Evolutionary conservation across 2,888 invertebrate genomes (phyloP).

Genomic region (Phrixothrix hirtus): DNA sequence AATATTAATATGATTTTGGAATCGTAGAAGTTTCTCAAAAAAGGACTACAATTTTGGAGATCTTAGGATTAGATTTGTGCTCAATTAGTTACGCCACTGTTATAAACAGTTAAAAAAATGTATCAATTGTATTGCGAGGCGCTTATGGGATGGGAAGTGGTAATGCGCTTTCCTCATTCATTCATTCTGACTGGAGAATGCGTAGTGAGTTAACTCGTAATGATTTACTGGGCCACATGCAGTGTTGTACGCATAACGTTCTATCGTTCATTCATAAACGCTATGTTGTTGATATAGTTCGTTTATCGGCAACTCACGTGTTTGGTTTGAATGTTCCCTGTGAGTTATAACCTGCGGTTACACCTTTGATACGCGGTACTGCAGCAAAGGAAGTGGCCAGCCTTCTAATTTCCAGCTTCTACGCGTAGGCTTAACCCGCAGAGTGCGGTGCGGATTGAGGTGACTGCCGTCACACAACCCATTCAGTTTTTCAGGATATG

Average conservation of each 20-base stretch:
- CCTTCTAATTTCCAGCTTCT: conserved; percentile 35
- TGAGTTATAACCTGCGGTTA: conserved; percentile 16
- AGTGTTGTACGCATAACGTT: conserved; percentile 41
- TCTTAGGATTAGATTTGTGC: too few relatives aligned
- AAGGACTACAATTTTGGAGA: too few relatives aligned
- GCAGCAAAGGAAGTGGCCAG: conserved; percentile 39
- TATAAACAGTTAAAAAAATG: conserved; percentile 11
- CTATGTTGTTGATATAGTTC: conserved; percentile 16
- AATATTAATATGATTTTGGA: too few relatives aligned
- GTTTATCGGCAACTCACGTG: conserved; percentile 24
- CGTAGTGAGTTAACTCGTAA: conserved; percentile 44
- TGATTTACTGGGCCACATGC: conserved; percentile 39
- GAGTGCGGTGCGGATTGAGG: conserved; percentile 8
- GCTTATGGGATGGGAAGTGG: conserved; percentile 31
- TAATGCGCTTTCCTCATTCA: conserved; percentile 40
- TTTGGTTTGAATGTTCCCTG: conserved; percentile 11
- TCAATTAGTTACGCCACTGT: too few relatives aligned
- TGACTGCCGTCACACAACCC: conserved; percentile 37
- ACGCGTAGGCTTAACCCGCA: conserved; percentile 31
- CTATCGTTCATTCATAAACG: conserved; percentile 48
- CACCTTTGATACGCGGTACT: conserved; percentile 24
- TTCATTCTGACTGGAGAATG: conserved; percentile 43
- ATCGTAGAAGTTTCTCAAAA: too few relatives aligned
- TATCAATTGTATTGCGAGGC: conserved; percentile 29
- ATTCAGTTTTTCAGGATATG: conserved; percentile 61